Evolutionary conservation across 2,888 invertebrate species (phyloP).

Genomic region (Carterocephalus palaemon): DNA sequence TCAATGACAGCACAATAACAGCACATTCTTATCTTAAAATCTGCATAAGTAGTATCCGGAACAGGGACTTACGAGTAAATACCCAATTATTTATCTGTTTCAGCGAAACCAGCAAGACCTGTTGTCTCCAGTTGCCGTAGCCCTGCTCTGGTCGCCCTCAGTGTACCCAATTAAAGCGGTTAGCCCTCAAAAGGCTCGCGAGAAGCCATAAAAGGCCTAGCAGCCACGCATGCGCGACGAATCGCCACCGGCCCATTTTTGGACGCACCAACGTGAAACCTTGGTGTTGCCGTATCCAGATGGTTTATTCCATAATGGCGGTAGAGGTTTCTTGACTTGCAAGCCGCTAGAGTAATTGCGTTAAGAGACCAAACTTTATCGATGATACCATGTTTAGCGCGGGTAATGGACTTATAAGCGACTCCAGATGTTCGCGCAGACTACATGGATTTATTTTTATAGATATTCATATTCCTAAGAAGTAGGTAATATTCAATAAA

Average conservation of each 20-base stretch:
- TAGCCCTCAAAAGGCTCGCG: conserved; percentile 57
- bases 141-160: conserved; percentile 41
- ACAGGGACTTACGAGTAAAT: too few relatives aligned
- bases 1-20: too few relatives aligned
- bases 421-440: too few relatives aligned
- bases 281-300: conserved; percentile 44
- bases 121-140: conserved; percentile 12
- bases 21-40: too few relatives aligned
- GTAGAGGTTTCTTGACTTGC: conserved; percentile 34
- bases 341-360: conserved; percentile 33
- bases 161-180: conserved; percentile 44
- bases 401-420: conserved; percentile 13
- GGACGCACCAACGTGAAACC: conserved; percentile 48
- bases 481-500: too few relatives aligned
- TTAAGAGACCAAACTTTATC: conserved; percentile 25
- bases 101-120: conserved; percentile 9
- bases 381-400: conserved; percentile 26
- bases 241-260: conserved; percentile 60
- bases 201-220: conserved; percentile 68
- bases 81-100: conserved; percentile 14
- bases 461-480: too few relatives aligned
- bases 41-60: too few relatives aligned
- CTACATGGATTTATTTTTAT: too few relatives aligned
- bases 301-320: conserved; percentile 38
- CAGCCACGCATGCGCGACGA: conserved; percentile 46